Base-by-base conservation (phyloP, 2,113 vertebrate genomes). In the Turnix velox region DNA sequence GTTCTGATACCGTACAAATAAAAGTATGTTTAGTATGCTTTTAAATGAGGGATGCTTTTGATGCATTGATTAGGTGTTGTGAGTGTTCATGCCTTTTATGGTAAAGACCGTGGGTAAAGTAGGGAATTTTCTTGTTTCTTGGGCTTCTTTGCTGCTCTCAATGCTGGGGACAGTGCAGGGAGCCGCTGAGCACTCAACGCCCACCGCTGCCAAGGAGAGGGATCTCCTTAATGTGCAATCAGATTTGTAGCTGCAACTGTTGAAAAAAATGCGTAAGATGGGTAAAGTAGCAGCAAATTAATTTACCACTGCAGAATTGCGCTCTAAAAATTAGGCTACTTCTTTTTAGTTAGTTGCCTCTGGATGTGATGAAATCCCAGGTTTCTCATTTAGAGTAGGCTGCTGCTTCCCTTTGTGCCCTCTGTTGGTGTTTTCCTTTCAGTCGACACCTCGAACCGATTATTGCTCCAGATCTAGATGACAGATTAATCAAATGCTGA, bases 401-500 rank as follows among this genome's bases (percentile, higher is more conserved):
- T 90, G 67, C 67, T 88, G 79, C 84, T 87, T 91, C 91, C 65
- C 79, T 96, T 96, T 94, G 67, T 91, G 80, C 88, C 87, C 58
- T 90, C n/a, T 90, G 58, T 94, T 96, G 96, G 95, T 97, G 74
- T 97, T 98, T 98, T 97, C 88, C 73, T 59, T 84, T 98, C 95
- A 94, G 96, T 98, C 90, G 85, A 93, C 96, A 97, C 95, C 94
- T 97, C 85, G 67, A 93, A 93, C 96, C 82, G 95, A 97, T 98
- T 97, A 97, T 97, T 96, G 94, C 93, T 95, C 76, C 97, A 95
- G 94, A 96, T 95, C 96, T 96, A 97, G 95, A 96, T 97, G 97
- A 97, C 97, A 97, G 97, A 97, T 98, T 97, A 98, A 97, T 98
- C 96, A 97, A 97, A 96, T 63, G 77, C 97, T 84, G 93, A 93